Base-by-base conservation (phyloP, 2,113 vertebrate species). In the Petrocephalus microphthalmus region DNA sequence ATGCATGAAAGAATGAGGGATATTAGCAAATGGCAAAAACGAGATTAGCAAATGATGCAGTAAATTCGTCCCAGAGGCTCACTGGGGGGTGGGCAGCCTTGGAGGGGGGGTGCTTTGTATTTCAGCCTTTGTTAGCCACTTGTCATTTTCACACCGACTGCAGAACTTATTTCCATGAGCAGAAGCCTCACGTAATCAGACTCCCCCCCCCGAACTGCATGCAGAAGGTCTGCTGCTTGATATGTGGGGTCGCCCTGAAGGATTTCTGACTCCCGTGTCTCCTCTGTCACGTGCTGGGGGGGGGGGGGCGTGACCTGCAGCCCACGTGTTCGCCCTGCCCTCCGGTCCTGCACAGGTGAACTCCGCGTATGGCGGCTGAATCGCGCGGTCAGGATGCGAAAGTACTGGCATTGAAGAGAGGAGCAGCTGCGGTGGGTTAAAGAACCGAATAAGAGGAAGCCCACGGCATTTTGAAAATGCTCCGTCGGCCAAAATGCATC, bases 21-120 rank as follows among this genome's bases (percentile, higher is more conserved):
- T 42, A 42, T 78, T 78, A 78, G 71, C 71, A 78, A 78, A 78
- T 78, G 29, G 20, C 74, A 42, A 56, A 52, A 81, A 82, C 37
- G 19, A 88, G 29, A 88, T 88, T 57, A 56, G 86, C 1, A 71
- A 64, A 87, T 71, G 86, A 87, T 87, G 86, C 42, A 29, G 86
- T 47, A 25, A 87, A 49, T 64, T 87, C 60, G 71, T 87, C 57
- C 57, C 19, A 51, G 22, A 84, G 82, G 22, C 82, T 49, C 20
- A 22, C 45, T 52, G 71, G 17, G 33, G 33, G 33, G 29, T 17
- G 71, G 33, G 15, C 13, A 0, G 25, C 67, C 33, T 19, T 37
- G 60, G 4, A 20, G 22, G n/a, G 67, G 67, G 67, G 13, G 29
- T 17, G 67, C 67, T 74, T 37, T 19, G 33, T 42, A 42, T 29